Evolutionary conservation across 2,797 vertebrate species (phyloP).

Genomic region (Aeoliscus strigatus): DNA sequence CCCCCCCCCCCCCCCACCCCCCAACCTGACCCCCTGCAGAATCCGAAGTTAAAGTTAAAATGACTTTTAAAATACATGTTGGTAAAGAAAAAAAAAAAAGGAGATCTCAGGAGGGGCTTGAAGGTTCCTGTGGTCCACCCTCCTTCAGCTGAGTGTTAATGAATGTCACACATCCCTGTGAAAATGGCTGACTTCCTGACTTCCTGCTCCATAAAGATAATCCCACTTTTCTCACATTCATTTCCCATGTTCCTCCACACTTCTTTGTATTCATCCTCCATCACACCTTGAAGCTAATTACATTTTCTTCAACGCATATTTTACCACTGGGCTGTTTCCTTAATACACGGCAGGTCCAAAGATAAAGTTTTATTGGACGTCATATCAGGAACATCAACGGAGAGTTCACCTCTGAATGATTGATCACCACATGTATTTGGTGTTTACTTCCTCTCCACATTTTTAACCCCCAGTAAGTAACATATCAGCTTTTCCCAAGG

Average conservation of each 20-base stretch:
- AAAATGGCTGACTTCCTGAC: slow-evolving; percentile 37
- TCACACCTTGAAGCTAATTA: slow-evolving; percentile 46
- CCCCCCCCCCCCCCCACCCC: no score
- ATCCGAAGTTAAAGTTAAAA: no score
- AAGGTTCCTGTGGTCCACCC: slow-evolving; percentile 12
- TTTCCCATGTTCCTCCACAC: neutral
- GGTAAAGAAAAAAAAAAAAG: slow-evolving; percentile 1
- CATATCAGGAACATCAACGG: neutral
- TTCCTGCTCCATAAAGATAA: slow-evolving; percentile 55
- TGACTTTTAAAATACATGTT: neutral
- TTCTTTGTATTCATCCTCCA: slow-evolving; percentile 4
- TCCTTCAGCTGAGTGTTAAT: slow-evolving; percentile 50
- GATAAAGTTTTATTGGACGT: slow-evolving; percentile 1
- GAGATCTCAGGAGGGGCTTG: slow-evolving; percentile 9
- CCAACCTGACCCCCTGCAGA: no score
- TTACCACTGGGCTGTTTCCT: neutral
- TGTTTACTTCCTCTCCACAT: neutral
- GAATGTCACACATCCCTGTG: slow-evolving; percentile 60
- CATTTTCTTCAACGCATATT: slow-evolving; percentile 25
- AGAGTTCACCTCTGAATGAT: no score
- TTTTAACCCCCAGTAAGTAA: no score
- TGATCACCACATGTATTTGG: no score
- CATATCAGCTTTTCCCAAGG: no score
- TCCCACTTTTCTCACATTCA: slow-evolving; percentile 26
- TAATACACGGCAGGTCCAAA: neutral